Conservation (phyloP, 37 sponge, comb jelly and placozoan species). For the Aplysina aerophoba region DNA sequence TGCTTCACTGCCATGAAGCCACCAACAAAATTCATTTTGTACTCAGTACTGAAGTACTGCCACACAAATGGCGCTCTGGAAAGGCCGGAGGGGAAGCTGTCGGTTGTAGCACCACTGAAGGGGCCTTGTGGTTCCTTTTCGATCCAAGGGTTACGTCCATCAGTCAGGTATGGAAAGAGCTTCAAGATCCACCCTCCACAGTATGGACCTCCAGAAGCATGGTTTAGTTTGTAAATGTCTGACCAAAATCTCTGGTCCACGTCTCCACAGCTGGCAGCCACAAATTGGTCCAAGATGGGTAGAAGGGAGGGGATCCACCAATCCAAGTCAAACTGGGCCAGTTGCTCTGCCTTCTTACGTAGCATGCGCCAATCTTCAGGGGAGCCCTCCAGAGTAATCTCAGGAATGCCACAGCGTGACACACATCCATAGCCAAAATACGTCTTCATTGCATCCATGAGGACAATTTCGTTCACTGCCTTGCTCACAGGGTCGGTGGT, state of each 20-base stretch:
- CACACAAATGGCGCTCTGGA: conserved; percentile 46
- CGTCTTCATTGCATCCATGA: conserved; percentile 59
- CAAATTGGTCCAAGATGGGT: conserved; percentile 63
- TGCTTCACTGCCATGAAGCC: conserved; percentile 62
- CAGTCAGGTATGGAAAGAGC: conserved; percentile 52
- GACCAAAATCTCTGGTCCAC: conserved; percentile 61
- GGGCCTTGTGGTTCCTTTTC: neutral
- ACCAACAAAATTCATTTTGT: conserved; percentile 55
- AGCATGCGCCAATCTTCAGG: conserved; percentile 56
- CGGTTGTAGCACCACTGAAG: conserved; percentile 1
- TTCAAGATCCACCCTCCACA: conserved; percentile 55
- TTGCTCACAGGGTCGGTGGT: conserved; percentile 66
- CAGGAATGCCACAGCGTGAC: conserved; percentile 63
- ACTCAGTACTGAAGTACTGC: conserved; percentile 1
- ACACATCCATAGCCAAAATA: conserved; percentile 42
- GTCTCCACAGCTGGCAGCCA: conserved; percentile 52
- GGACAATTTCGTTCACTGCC: conserved; percentile 53
- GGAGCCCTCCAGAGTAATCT: conserved; percentile 67
- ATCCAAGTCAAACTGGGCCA: conserved; percentile 51
- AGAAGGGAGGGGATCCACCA: conserved; percentile 54
- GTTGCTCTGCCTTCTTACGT: conserved; percentile 34
- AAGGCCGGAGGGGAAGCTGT: conserved; percentile 48
- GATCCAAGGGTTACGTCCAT: neutral
- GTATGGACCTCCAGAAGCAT: conserved; percentile 38
- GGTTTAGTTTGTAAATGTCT: conserved; percentile 41